phyloP scores from a whole-genome alignment of 2,797 vertebrate species.

The Gallinago solitaria region DNA sequence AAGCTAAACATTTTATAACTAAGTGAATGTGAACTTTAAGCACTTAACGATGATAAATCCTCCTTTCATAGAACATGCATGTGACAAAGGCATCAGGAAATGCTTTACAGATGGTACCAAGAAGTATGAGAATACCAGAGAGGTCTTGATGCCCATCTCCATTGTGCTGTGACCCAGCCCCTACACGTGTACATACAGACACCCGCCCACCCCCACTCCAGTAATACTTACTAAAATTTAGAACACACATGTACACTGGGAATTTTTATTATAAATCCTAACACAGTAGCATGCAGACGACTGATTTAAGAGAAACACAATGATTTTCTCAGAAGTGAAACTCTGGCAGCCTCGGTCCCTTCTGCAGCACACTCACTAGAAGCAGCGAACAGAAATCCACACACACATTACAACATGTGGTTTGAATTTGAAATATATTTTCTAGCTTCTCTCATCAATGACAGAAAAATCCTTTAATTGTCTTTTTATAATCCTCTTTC shows the following conservation, averaged over 20 bases:
- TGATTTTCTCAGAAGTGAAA: not conserved
- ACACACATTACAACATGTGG: not conserved
- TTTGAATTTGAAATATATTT: not conserved
- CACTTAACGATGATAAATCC: not conserved
- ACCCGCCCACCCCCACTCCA: accelerated
- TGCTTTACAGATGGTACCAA: not conserved
- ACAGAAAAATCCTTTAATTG: constrained; percentile 28
- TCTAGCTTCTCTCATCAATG: not conserved
- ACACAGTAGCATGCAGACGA: not conserved
- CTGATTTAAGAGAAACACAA: not conserved
- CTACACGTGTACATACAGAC: accelerated
- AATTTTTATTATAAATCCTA: not conserved
- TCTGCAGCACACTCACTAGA: not conserved
- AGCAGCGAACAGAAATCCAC: not conserved
- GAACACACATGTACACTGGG: not conserved
- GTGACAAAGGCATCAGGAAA: not conserved
- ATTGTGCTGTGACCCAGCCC: accelerated
- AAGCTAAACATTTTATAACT: not conserved
- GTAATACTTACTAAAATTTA: not conserved
- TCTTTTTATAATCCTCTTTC: constrained; percentile 10
- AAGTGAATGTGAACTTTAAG: not conserved
- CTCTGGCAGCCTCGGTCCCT: not conserved
- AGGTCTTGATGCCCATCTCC: not conserved
- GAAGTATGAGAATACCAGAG: not conserved
- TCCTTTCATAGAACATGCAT: not conserved